phyloP scores from a whole-genome alignment of 2,888 invertebrate genomes.

The Leptinotarsa rubiginosa region DNA sequence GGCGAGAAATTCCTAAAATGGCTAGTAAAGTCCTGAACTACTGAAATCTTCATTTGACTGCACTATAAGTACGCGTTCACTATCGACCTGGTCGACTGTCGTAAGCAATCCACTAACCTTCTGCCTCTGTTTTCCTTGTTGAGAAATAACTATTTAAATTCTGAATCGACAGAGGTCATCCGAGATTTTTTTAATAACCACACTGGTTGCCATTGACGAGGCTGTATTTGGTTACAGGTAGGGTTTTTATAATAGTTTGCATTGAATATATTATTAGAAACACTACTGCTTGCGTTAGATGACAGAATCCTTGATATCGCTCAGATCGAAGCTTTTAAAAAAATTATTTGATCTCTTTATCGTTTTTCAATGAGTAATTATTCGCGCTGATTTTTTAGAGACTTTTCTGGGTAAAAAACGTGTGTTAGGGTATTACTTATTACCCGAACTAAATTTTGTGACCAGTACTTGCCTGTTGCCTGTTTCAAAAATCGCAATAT shows the following conservation, averaged over 20 bases:
- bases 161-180: conserved; percentile 60
- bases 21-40: background rate
- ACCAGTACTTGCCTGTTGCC: too few relatives aligned
- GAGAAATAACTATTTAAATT: conserved; percentile 58
- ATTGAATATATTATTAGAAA: conserved; percentile 14
- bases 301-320: background rate
- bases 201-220: conserved; percentile 60
- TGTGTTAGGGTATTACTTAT: too few relatives aligned
- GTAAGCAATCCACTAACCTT: conserved; percentile 60
- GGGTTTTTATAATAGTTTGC: conserved; percentile 30
- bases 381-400: too few relatives aligned
- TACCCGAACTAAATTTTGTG: too few relatives aligned
- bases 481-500: too few relatives aligned
- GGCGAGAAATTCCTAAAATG: too few relatives aligned
- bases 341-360: too few relatives aligned
- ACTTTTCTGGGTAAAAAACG: too few relatives aligned
- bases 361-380: too few relatives aligned
- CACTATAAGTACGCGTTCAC: conserved; percentile 24
- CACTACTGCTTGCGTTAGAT: conserved; percentile 7
- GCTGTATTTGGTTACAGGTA: conserved; percentile 54
- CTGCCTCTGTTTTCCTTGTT: conserved; percentile 61
- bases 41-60: background rate
- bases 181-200: conserved; percentile 56
- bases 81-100: conserved; percentile 47
- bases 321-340: too few relatives aligned